Conservation (phyloP, 1,140 invertebrate genomes). For the Antheraea pernyi region DNA sequence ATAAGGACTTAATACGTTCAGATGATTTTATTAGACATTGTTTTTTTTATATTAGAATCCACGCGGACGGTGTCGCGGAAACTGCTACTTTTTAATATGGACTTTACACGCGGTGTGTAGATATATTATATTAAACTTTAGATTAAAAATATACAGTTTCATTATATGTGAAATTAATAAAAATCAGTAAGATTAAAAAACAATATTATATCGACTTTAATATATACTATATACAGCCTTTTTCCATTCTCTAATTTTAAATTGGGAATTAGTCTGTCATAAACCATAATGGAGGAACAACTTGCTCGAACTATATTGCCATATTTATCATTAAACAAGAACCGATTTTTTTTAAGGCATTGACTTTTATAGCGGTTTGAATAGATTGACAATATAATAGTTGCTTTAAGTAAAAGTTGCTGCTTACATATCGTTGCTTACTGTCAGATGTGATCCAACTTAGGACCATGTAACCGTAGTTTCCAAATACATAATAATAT, state of each 20-base stretch:
- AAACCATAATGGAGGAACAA: too few relatives aligned
- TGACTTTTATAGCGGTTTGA: not conserved
- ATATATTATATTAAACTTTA: too few relatives aligned
- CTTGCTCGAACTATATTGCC: too few relatives aligned
- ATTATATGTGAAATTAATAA: not conserved
- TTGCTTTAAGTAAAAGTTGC: slow-evolving; percentile 1
- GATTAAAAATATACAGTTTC: not conserved
- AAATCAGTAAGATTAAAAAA: not conserved
- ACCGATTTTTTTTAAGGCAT: too few relatives aligned
- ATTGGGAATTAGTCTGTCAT: too few relatives aligned
- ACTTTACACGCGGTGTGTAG: too few relatives aligned
- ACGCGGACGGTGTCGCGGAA: too few relatives aligned
- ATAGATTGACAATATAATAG: slow-evolving; percentile 3
- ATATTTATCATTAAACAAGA: too few relatives aligned
- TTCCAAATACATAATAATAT: not conserved
- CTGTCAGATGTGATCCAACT: slow-evolving; percentile 3
- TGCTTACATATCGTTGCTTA: not conserved
- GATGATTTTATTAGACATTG: too few relatives aligned
- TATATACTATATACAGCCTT: not conserved
- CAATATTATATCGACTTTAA: not conserved
- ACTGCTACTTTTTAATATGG: too few relatives aligned
- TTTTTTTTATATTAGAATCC: too few relatives aligned
- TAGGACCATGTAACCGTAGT: not conserved
- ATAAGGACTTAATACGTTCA: too few relatives aligned
- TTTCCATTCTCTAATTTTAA: not conserved